These are phyloP conservation scores for Philaethria dido DNA, from an alignment of 2,888 invertebrate species.

Conservation along the genomic window DNA sequence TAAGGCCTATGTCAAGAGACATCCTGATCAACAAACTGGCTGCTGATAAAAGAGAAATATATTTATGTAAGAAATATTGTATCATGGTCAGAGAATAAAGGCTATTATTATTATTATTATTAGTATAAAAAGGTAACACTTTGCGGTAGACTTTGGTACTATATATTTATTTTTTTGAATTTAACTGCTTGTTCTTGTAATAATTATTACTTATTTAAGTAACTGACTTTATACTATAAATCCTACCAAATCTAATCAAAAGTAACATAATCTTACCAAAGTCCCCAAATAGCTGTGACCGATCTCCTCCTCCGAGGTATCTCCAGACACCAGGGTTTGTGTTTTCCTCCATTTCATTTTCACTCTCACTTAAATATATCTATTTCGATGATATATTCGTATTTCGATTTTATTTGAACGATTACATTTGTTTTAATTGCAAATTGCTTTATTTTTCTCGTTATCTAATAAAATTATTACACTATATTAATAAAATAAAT, in stretches of 20 bases:
- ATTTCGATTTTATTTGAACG: constrained; percentile 6
- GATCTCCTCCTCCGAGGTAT: constrained; percentile 78
- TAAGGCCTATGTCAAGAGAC: no score
- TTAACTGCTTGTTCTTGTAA: no score
- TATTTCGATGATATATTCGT: background rate
- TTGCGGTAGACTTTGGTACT: no score
- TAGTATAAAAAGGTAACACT: no score
- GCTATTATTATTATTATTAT: no score
- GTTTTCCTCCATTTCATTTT: constrained; percentile 66
- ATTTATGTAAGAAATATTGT: no score
- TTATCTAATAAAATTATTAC: background rate
- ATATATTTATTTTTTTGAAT: no score
- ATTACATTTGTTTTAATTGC: constrained; percentile 5
- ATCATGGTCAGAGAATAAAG: no score
- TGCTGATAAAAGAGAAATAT: no score
- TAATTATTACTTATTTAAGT: no score
- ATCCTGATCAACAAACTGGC: no score
- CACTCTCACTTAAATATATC: constrained; percentile 14
- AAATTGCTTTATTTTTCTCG: background rate
- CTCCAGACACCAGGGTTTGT: constrained; percentile 69
- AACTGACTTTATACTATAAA: no score
- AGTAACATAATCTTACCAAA: constrained; percentile 65
- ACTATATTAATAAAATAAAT: background rate
- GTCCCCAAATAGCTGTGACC: constrained; percentile 78
- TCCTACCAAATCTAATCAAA: background rate